Base-by-base conservation (phyloP, 2,888 invertebrate genomes). In the Synergus itoensis region DNA sequence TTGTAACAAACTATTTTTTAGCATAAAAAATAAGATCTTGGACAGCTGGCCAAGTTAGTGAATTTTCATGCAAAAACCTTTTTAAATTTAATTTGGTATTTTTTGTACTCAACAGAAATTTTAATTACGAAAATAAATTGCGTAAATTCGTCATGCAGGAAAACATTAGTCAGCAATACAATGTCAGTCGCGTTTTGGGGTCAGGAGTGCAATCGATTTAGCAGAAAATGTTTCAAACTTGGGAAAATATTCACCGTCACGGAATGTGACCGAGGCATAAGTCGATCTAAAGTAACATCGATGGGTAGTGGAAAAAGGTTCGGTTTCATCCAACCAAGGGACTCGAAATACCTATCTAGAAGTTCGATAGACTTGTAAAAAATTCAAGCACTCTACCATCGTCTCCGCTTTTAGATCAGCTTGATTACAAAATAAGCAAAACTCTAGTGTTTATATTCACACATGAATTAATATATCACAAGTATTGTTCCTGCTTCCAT, bases 291-390 rank as follows among this genome's bases (percentile, higher is more conserved):
- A 60, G 57, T 76, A 78, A 80, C 48, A 65, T 48, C 28, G n/a
- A 45, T 36, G n/a, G 69, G 57, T 76, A 78, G 69, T 63, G 40
- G 48, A 62, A 53, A 76, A 76, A 65, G 60, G 28, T 11, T 64
- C 57, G 60, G 65, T 36, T 75, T 80, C 64, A 77, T 43, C 78
- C 21, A 65, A 65, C 16, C 21, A 60, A 77, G 18, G 57, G 62
- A 67, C 69, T 80, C 12, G 80, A 80, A 80, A 78, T 65, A 63
- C 78, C 69, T 62, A 78, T 69, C 76, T 36, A n/a, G 9, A 53
- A 21, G 63, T 53, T 60, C 62, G 53, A 78, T 78, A 76, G 63
- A 48, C 75, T 48, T 48, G 40, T 80, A 73, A 80, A 81, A 77
- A 78, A 81, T 81, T 77, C 67, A 81, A 18, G 28, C 62, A 77